phyloP scores from a whole-genome alignment of 2,797 vertebrate species.

The Erethizon dorsatum region DNA sequence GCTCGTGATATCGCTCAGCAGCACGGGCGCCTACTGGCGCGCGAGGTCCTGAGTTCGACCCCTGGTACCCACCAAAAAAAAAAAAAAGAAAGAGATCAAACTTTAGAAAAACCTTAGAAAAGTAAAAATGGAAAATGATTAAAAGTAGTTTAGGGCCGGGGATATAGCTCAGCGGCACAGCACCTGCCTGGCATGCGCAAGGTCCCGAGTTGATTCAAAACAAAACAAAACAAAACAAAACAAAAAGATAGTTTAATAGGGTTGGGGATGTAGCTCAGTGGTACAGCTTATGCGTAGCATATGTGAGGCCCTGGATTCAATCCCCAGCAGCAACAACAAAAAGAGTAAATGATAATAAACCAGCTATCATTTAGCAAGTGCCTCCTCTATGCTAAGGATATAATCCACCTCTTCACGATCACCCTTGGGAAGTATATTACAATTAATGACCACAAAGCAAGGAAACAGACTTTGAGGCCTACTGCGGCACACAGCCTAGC shows the following conservation, averaged over 20 bases:
- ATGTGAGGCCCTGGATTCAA: background rate
- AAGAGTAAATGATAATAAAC: background rate
- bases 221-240: too few species aligned
- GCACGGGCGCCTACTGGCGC: too few species aligned
- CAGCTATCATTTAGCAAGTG: conserved; percentile 8
- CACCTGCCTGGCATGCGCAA: too few species aligned
- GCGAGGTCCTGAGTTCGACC: too few species aligned
- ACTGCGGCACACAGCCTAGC: background rate
- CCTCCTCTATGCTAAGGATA: background rate
- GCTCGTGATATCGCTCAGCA: too few species aligned
- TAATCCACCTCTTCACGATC: background rate
- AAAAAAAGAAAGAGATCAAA: background rate
- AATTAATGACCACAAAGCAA: background rate
- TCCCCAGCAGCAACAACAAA: background rate
- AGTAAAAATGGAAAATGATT: conserved; percentile 38
- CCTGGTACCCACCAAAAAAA: too few species aligned
- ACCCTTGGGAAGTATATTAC: background rate
- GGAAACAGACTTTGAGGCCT: background rate
- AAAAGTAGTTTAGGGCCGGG: background rate
- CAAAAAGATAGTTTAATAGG: background rate
- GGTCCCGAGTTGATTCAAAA: too few species aligned
- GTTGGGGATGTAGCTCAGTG: background rate
- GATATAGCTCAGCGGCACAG: background rate
- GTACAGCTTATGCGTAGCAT: background rate
- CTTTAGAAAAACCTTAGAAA: conserved; percentile 7